These are phyloP conservation scores for Ancistrus triradiatus DNA, from an alignment of 2,113 vertebrate genomes.

Conservation along the genomic window DNA sequence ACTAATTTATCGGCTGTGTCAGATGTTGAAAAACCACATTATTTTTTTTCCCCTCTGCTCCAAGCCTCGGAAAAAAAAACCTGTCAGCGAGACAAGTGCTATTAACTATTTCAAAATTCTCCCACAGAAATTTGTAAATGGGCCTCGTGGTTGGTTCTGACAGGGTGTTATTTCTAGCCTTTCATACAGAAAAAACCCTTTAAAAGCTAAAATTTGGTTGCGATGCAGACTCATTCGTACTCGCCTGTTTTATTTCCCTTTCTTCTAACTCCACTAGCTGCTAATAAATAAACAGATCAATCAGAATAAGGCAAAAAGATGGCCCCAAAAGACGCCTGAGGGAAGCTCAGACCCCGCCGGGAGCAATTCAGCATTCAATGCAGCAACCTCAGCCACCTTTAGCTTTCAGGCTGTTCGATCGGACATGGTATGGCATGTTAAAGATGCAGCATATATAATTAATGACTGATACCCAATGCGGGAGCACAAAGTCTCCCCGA, in stretches of 20 bases:
- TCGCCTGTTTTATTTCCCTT: background rate
- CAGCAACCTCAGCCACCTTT: background rate
- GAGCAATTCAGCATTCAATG: background rate
- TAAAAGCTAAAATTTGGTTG: too few species aligned
- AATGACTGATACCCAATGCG: background rate
- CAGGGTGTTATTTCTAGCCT: background rate
- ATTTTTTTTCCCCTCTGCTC: conserved; percentile 9
- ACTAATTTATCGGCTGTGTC: conserved; percentile 19
- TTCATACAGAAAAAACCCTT: background rate
- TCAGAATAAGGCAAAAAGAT: background rate
- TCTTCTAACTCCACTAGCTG: background rate
- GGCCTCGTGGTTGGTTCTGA: background rate
- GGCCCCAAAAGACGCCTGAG: background rate
- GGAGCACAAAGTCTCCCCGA: background rate
- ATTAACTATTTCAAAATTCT: background rate
- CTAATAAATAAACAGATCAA: background rate
- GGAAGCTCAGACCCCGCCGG: background rate
- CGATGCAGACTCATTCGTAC: background rate
- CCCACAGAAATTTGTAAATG: background rate
- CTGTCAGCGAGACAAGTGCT: background rate
- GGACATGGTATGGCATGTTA: background rate
- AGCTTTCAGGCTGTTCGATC: background rate
- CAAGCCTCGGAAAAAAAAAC: background rate
- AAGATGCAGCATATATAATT: background rate
- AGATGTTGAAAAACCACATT: background rate